Evolutionary conservation across 1,140 invertebrate genomes (phyloP).

Genomic region (Luehdorfia chinensis): DNA sequence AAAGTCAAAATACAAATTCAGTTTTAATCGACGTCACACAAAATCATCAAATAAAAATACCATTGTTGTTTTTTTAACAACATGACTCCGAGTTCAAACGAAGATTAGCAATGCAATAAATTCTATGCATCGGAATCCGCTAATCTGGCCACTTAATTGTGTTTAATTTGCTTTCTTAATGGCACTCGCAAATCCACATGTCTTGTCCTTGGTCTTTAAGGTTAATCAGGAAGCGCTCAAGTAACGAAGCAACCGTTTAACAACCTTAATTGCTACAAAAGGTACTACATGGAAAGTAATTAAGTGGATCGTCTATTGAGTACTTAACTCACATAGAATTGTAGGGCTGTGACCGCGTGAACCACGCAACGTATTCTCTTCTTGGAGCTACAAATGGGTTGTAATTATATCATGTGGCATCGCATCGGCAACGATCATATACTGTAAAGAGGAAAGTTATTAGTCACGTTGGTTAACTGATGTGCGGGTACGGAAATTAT

Average conservation of each 20-base stretch:
- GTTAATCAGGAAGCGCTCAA: conserved; percentile 34
- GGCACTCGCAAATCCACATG: conserved; percentile 7
- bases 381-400: conserved; percentile 18
- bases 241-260: conserved; percentile 31
- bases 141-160: too few relatives aligned
- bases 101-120: too few relatives aligned
- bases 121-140: too few relatives aligned
- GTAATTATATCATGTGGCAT: conserved; percentile 16
- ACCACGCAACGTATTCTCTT: conserved; percentile 22
- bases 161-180: not conserved
- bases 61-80: too few relatives aligned
- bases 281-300: conserved; percentile 31
- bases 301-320: conserved; percentile 32
- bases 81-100: too few relatives aligned
- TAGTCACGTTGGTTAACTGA: too few relatives aligned
- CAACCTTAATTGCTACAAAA: conserved; percentile 37
- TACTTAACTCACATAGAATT: conserved; percentile 23
- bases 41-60: too few relatives aligned
- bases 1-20: too few relatives aligned
- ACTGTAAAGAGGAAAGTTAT: too few relatives aligned
- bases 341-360: conserved; percentile 21
- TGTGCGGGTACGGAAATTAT: too few relatives aligned
- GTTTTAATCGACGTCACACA: too few relatives aligned
- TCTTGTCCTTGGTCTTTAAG: conserved; percentile 15
- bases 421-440: not conserved